phyloP scores from a whole-genome alignment of 2,797 vertebrate genomes.

The Sphenopsis melanotis region DNA sequence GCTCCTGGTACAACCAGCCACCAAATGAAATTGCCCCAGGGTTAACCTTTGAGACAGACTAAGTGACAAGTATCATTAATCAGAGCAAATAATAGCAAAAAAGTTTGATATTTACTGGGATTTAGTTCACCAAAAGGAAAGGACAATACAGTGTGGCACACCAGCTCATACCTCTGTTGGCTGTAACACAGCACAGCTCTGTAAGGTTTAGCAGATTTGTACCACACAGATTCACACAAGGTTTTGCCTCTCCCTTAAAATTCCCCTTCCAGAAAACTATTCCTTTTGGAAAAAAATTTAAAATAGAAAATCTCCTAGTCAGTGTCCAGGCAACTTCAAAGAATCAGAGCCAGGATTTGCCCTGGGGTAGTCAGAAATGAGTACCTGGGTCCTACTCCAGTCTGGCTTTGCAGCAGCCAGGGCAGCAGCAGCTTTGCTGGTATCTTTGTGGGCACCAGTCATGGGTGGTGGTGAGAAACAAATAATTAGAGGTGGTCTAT shows the following conservation, averaged over 20 bases:
- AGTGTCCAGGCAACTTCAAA: background rate
- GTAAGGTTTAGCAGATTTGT: background rate
- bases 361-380: background rate
- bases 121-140: background rate
- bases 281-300: background rate
- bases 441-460: accelerated
- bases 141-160: no score
- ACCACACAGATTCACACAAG: background rate
- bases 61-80: background rate
- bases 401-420: background rate
- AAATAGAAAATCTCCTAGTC: background rate
- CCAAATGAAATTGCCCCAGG: background rate
- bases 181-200: background rate
- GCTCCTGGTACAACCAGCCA: background rate
- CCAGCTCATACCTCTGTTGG: background rate
- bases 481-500: background rate
- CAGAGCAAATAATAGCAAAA: conserved; percentile 12
- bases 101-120: background rate
- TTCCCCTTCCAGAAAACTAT: background rate
- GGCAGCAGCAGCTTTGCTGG: background rate
- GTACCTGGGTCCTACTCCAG: background rate
- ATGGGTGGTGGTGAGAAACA: background rate
- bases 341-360: background rate
- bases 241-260: background rate
- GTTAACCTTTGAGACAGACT: background rate